Evolutionary conservation across 2,797 vertebrate species (phyloP).

Genomic region (Anguilla obscura): DNA sequence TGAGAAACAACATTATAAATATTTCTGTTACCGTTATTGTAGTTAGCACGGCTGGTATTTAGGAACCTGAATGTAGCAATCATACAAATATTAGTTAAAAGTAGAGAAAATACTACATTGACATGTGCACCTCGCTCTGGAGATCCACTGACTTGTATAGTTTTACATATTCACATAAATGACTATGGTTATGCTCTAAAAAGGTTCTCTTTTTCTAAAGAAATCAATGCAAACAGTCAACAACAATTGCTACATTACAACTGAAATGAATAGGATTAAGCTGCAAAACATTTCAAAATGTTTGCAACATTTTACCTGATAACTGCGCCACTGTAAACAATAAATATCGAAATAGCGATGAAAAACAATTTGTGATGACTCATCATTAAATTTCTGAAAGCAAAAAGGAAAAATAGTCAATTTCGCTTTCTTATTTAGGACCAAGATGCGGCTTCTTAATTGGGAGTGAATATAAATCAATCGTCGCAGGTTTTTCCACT

Average conservation of each 20-base stretch:
- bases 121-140: not conserved
- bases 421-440: not conserved
- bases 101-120: not conserved
- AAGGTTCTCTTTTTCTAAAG: not conserved
- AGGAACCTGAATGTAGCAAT: not conserved
- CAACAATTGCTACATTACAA: not conserved
- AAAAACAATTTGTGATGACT: slow-evolving; percentile 28
- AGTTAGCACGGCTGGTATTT: not conserved
- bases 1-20: not conserved
- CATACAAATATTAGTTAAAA: not conserved
- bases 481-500: slow-evolving; percentile 10
- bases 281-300: not conserved
- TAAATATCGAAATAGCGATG: slow-evolving; percentile 45
- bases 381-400: slow-evolving; percentile 42
- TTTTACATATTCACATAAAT: not conserved
- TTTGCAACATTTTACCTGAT: slow-evolving; percentile 57
- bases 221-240: not conserved
- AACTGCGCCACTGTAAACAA: slow-evolving; percentile 53
- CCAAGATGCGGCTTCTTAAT: too few relatives aligned
- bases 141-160: not conserved
- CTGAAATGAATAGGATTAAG: not conserved
- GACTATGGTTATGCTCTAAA: not conserved
- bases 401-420: not conserved
- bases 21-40: not conserved
- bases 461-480: not conserved